phyloP scores from a whole-genome alignment of 1,140 invertebrate genomes.

The Trichomalopsis sarcophagae region DNA sequence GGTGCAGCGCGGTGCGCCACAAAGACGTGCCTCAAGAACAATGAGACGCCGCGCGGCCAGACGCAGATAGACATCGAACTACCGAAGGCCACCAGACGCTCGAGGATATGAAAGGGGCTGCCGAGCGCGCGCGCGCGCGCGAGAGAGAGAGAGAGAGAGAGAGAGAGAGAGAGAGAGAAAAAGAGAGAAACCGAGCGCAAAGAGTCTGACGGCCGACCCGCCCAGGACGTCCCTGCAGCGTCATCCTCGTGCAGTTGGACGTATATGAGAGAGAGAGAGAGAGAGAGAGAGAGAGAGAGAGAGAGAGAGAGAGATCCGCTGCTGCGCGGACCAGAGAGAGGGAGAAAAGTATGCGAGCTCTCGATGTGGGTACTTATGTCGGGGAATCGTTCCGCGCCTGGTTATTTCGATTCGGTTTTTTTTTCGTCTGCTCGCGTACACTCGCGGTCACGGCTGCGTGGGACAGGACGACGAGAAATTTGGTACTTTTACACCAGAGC shows the following conservation, averaged over 20 bases:
- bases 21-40: constrained; percentile 68
- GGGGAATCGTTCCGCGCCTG: background rate
- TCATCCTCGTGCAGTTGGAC: constrained; percentile 58
- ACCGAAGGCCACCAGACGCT: constrained; percentile 55
- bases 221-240: constrained; percentile 72
- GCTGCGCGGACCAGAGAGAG: constrained; percentile 46
- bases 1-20: constrained; percentile 62
- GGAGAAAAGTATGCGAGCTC: constrained; percentile 33
- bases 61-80: constrained; percentile 55
- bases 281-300: constrained; percentile 40
- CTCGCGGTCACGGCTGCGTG: too few species aligned
- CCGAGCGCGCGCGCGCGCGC: constrained; percentile 26
- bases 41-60: constrained; percentile 59
- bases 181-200: constrained; percentile 53
- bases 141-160: constrained; percentile 55
- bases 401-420: background rate
- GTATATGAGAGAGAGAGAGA: constrained; percentile 48
- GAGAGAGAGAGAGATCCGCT: background rate
- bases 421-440: background rate
- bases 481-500: too few species aligned
- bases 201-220: constrained; percentile 70
- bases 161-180: constrained; percentile 53
- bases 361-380: constrained; percentile 34
- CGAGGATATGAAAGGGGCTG: constrained; percentile 40
- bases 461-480: too few species aligned